Conservation (phyloP, 2,113 vertebrate genomes). For the Talpa occidentalis region DNA sequence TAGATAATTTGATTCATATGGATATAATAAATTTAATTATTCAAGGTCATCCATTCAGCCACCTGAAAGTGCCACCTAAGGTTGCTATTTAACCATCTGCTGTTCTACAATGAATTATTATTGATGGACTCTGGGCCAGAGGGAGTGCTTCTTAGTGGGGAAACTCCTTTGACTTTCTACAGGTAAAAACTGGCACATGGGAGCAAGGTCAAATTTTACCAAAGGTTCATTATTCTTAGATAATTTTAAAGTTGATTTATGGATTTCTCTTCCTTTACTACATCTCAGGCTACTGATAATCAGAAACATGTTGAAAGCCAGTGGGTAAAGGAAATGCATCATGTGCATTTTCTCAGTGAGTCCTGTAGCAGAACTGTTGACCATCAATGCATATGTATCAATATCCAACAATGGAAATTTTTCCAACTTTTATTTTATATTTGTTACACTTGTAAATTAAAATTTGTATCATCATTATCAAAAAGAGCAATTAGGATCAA, state of each 20-base stretch:
- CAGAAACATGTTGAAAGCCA: neutral
- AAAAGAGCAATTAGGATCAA: constrained; percentile 15
- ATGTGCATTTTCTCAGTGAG: neutral
- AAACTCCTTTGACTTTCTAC: neutral
- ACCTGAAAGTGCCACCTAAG: neutral
- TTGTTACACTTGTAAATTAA: neutral
- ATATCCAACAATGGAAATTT: neutral
- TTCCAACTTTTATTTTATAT: neutral
- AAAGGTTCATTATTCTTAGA: neutral
- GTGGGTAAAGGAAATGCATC: neutral
- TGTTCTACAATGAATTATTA: neutral
- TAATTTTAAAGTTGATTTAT: neutral
- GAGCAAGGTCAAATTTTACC: neutral
- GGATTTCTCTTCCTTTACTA: neutral
- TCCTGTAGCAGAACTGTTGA: neutral
- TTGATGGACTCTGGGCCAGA: neutral
- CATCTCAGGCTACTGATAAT: neutral
- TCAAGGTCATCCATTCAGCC: neutral
- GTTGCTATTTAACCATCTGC: neutral
- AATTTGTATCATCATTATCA: neutral
- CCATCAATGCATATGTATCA: neutral
- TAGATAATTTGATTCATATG: neutral
- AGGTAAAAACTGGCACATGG: neutral
- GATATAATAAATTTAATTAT: neutral
- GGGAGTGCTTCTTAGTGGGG: neutral